Percentiles rank a stretch among this genome's conserved stretches.
These are phyloP conservation scores for Porphyrio hochstetteri DNA, from an alignment of 2,113 vertebrate species.

Conservation along the genomic window DNA sequence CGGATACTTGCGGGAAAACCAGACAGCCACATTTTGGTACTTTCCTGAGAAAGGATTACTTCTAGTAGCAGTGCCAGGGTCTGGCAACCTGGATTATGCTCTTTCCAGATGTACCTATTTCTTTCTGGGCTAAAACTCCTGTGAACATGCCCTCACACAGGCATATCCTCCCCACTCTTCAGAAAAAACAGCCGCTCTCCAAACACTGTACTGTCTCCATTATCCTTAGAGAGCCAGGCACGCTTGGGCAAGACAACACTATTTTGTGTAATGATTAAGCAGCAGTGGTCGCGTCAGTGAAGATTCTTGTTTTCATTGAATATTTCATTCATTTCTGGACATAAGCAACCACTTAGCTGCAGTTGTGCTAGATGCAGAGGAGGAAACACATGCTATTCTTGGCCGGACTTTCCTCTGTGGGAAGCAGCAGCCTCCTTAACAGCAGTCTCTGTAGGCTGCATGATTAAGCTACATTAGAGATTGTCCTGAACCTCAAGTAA, in stretches of 20 bases:
- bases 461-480: background rate
- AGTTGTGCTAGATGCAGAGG: constrained; percentile 58
- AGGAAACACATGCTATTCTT: constrained; percentile 68
- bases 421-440: constrained; percentile 26
- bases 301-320: constrained; percentile 42
- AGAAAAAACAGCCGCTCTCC: constrained; percentile 5
- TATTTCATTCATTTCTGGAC: constrained; percentile 61
- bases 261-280: constrained; percentile 31
- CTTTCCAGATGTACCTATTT: constrained; percentile 54
- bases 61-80: constrained; percentile 1
- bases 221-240: constrained; percentile 35
- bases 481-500: background rate
- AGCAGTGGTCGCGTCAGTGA: background rate
- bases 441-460: background rate
- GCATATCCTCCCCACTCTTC: background rate
- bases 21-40: constrained; percentile 41
- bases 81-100: constrained; percentile 46
- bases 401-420: constrained; percentile 10
- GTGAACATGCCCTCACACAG: constrained; percentile 29
- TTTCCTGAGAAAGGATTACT: constrained; percentile 43
- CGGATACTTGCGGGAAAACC: constrained; percentile 29
- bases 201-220: constrained; percentile 37
- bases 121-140: constrained; percentile 28
- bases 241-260: background rate
- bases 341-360: constrained; percentile 56